Conservation (phyloP, 2,888 invertebrate species). For the Cryptocephalus primarius region DNA sequence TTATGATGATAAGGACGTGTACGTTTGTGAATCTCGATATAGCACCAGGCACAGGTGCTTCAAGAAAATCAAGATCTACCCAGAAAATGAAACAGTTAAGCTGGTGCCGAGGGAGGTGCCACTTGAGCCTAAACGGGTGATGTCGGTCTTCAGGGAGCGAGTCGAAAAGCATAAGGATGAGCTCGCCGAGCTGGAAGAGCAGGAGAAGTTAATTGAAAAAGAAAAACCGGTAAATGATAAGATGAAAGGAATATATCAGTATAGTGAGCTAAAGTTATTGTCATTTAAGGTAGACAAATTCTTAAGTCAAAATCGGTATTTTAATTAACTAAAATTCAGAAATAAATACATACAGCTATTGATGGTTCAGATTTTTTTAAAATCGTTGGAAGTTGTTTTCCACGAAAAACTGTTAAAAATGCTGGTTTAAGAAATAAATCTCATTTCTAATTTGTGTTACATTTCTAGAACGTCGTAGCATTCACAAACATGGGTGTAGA, state of each 20-base stretch:
- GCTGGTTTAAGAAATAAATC: too few relatives aligned
- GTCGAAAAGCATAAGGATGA: conserved; percentile 86
- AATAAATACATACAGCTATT: too few relatives aligned
- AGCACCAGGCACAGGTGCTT: conserved; percentile 76
- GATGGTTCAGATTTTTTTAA: too few relatives aligned
- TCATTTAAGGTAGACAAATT: too few relatives aligned
- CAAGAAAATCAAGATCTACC: conserved; percentile 85
- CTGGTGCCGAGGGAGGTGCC: conserved; percentile 60
- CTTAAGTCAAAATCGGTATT: too few relatives aligned
- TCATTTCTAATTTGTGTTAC: neutral
- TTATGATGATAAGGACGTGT: conserved; percentile 86
- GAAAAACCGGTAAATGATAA: conserved; percentile 61
- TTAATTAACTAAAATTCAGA: too few relatives aligned
- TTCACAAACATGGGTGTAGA: conserved; percentile 55
- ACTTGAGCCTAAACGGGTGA: conserved; percentile 74
- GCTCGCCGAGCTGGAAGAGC: conserved; percentile 70
- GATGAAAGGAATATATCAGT: too few relatives aligned
- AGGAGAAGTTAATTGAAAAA: conserved; percentile 74
- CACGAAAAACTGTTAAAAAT: too few relatives aligned
- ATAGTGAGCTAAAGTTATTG: too few relatives aligned
- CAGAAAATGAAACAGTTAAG: conserved; percentile 50
- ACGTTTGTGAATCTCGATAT: conserved; percentile 94
- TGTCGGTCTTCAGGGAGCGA: conserved; percentile 87
- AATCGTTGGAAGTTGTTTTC: too few relatives aligned
- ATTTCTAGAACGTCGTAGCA: conserved; percentile 64